Evolutionary conservation across 2,797 vertebrate genomes (phyloP).

Genomic region (Limosa lapponica): DNA sequence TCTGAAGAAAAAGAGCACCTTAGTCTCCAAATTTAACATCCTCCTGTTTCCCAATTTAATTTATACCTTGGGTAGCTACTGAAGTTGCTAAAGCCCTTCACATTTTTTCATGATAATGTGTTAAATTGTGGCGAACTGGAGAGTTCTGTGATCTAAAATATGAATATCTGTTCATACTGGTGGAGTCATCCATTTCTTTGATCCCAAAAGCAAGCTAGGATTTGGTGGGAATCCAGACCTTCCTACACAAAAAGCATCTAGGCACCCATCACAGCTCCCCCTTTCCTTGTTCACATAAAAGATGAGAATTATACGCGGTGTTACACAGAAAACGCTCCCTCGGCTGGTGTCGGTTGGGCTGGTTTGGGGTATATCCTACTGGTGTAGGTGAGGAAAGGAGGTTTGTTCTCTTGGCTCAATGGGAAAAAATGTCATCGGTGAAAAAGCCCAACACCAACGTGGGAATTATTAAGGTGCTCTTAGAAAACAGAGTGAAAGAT

Average conservation of each 20-base stretch:
- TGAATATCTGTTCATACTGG: accelerated
- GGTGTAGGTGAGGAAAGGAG: neutral
- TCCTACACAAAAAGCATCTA: neutral
- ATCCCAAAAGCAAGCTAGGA: neutral
- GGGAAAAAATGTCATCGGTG: neutral
- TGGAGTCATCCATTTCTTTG: neutral
- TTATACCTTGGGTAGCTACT: neutral
- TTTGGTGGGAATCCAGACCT: neutral
- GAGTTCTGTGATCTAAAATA: neutral
- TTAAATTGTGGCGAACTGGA: neutral
- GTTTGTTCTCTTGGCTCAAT: neutral
- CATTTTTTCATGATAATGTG: neutral
- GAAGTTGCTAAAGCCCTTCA: neutral
- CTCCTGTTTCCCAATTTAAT: neutral
- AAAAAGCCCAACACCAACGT: neutral
- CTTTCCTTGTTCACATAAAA: neutral
- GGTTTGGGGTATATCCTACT: neutral
- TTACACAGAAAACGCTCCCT: accelerated
- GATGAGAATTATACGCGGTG: accelerated
- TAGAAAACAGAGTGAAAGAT: neutral
- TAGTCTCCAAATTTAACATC: neutral
- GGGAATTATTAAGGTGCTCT: neutral
- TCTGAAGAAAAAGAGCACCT: neutral
- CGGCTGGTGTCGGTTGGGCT: neutral
- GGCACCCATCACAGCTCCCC: neutral